These are phyloP conservation scores for Aradophagus sp. DNA, from an alignment of 1,140 invertebrate species.

Conservation along the genomic window DNA sequence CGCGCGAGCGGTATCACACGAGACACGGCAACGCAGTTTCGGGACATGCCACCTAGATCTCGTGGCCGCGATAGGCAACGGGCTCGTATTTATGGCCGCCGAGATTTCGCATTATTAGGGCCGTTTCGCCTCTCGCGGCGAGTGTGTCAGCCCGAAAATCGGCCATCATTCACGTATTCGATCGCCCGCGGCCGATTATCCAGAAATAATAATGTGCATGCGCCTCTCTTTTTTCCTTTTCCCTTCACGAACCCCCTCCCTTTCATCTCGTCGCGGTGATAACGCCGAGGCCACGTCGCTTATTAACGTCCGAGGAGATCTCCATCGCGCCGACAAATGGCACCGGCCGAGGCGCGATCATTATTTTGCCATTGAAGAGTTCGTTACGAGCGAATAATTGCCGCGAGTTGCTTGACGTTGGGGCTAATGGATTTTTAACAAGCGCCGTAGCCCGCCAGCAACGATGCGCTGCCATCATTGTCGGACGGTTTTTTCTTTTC, in stretches of 20 bases:
- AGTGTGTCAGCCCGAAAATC: conserved; percentile 26
- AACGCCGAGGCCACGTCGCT: conserved; percentile 39
- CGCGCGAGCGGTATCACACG: conserved; percentile 64
- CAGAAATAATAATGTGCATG: conserved; percentile 53
- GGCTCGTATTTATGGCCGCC: conserved; percentile 69
- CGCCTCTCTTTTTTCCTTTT: conserved; percentile 21
- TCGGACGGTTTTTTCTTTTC: too few species aligned
- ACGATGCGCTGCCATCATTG: too few species aligned
- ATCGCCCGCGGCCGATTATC: conserved; percentile 47
- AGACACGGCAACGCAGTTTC: conserved; percentile 70
- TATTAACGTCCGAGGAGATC: conserved; percentile 42
- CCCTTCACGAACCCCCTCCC: too few species aligned
- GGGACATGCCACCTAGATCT: conserved; percentile 72
- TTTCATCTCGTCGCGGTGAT: conserved; percentile 45
- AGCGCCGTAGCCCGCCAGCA: too few species aligned
- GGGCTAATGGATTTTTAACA: background rate
- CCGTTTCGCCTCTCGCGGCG: conserved; percentile 66
- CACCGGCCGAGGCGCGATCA: conserved; percentile 15
- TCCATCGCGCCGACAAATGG: conserved; percentile 37
- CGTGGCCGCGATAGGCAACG: conserved; percentile 60
- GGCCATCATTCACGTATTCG: conserved; percentile 45
- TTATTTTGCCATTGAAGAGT: conserved; percentile 46
- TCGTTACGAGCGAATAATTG: conserved; percentile 19
- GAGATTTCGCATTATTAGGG: conserved; percentile 73
- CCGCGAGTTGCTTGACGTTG: background rate